phyloP scores from a whole-genome alignment of 2,888 invertebrate species.

The Hyppa rectilinea region DNA sequence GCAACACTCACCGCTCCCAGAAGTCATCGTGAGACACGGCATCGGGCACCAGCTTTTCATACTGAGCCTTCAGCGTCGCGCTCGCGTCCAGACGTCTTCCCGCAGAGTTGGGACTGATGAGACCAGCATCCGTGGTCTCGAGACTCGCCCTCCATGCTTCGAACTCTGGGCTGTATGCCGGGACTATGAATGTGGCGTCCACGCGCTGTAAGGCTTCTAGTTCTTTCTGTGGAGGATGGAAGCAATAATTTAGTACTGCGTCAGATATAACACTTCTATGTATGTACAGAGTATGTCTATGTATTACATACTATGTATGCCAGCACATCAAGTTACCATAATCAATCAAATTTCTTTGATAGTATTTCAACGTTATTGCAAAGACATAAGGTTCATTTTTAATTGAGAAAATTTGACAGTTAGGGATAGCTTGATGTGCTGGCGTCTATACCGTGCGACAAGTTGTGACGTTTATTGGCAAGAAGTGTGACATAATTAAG shows the following conservation, averaged over 20 bases:
- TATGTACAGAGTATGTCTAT: too few relatives aligned
- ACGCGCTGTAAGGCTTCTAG: conserved; percentile 93
- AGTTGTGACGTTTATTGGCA: too few relatives aligned
- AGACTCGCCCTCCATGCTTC: conserved; percentile 84
- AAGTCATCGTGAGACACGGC: conserved; percentile 94
- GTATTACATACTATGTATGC: too few relatives aligned
- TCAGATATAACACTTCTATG: too few relatives aligned
- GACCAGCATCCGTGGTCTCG: conserved; percentile 73
- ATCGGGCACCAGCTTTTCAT: conserved; percentile 93
- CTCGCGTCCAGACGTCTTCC: conserved; percentile 75
- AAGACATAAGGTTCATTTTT: too few relatives aligned
- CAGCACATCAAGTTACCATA: too few relatives aligned
- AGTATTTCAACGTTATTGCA: too few relatives aligned
- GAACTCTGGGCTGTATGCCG: conserved; percentile 91
- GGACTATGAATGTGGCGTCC: conserved; percentile 93
- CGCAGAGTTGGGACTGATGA: conserved; percentile 73
- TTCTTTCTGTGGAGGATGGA: conserved; percentile 88
- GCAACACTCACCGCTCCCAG: conserved; percentile 92
- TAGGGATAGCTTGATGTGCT: too few relatives aligned
- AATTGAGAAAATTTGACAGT: too few relatives aligned
- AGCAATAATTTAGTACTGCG: background rate
- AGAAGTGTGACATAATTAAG: too few relatives aligned
- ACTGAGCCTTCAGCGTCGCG: conserved; percentile 91
- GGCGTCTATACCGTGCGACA: too few relatives aligned
- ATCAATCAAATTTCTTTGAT: too few relatives aligned